Base-by-base conservation (phyloP, 2,113 vertebrate genomes). In the Pardalotus punctatus region DNA sequence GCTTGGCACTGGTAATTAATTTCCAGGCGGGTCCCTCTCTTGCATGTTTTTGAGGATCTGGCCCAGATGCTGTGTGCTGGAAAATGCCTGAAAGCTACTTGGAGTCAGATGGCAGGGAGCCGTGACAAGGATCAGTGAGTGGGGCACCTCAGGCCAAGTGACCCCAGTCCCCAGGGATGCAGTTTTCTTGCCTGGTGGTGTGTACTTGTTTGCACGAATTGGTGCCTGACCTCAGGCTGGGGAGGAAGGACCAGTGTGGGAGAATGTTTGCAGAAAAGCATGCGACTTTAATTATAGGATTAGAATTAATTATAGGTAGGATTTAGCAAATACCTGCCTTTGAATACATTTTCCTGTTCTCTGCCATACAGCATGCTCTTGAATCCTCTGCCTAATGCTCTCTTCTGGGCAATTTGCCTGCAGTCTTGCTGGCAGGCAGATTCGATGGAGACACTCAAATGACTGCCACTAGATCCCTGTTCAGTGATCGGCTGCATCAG, bases 261-360 rank as follows among this genome's bases (percentile, higher is more conserved):
- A 67, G 50, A 81, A 82, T 81, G 82, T 88, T 83, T 90, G 86
- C 72, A 62, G 88, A 83, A 93, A 94, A 93, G 79, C 88, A 83
- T 81, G 91, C 38, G 6, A 83, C 80, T 95, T 90, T 88, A 92
- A 90, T 97, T 83, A 93, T 12, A 40, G 93, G 94, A 93, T 94
- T 97, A 95, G 88, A 88, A 88, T 86, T 92, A 95, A 90, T 88
- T 95, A 62, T 83, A 86, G 69, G 83, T 91, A 71, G 83, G 91
- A 94, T 95, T 95, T 92, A 94, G 86, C 64, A 92, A 94, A 97
- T 92, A 95, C 83, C 77, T 90, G 83, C 76, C 72, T 93, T 58
- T 87, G 69, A 92, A 89, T 96, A 47, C 19, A 1, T 89, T 94
- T 81, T 86, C 77, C 91, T 86, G 74, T 92, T 95, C 88, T 90